phyloP scores from a whole-genome alignment of 2,888 invertebrate genomes.

The Deroplatys truncata region DNA sequence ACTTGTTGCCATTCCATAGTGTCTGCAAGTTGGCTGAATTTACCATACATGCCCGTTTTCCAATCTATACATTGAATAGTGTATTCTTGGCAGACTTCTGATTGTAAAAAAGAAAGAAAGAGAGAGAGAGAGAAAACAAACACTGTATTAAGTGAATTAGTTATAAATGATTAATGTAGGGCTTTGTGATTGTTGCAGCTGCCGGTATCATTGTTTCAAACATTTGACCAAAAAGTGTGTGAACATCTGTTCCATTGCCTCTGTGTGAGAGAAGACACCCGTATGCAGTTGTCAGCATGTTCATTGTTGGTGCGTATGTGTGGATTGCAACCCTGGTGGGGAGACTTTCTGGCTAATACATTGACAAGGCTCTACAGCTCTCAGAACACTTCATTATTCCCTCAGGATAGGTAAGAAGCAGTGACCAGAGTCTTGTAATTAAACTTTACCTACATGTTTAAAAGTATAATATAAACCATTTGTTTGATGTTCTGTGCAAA shows the following conservation, averaged over 20 bases:
- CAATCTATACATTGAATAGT: not conserved
- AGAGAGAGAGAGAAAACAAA: not conserved
- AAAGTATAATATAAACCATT: not conserved
- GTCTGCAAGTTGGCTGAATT: too few species aligned
- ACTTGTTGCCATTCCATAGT: too few species aligned
- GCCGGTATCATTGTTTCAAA: constrained; percentile 41
- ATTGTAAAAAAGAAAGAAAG: too few species aligned
- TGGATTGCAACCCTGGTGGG: constrained; percentile 81
- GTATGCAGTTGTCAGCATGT: constrained; percentile 72
- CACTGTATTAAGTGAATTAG: too few species aligned
- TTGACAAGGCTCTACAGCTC: constrained; percentile 74
- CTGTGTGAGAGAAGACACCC: constrained; percentile 73
- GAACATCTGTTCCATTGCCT: constrained; percentile 66
- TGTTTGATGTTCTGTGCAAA: not conserved
- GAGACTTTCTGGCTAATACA: constrained; percentile 79
- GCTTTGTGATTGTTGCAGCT: constrained; percentile 10
- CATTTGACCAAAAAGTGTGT: constrained; percentile 48
- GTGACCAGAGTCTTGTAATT: not conserved
- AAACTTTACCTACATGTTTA: not conserved
- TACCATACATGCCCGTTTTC: not conserved
- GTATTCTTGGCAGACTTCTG: not conserved
- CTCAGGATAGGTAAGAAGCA: constrained; percentile 71
- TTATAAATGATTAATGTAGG: not conserved
- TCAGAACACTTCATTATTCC: constrained; percentile 72
- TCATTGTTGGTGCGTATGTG: constrained; percentile 75